Evolutionary conservation across 2,888 invertebrate genomes (phyloP), one percentile per base, ranked within the genome.

Genomic region (Dichetophora obliterata): DNA sequence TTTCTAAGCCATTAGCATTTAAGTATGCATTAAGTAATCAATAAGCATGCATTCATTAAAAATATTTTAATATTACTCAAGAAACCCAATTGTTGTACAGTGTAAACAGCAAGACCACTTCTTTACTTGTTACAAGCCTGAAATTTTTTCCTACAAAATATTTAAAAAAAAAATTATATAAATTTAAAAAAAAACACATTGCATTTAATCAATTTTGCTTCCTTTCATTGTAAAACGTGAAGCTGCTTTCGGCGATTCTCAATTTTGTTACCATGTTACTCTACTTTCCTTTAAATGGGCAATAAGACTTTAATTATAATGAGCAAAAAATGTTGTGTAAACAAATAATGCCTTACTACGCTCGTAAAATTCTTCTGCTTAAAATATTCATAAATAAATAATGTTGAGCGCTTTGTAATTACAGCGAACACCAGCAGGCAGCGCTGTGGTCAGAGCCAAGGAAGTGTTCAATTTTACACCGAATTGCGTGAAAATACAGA

Each of bases 381-480:
- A 22, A 52, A 31, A 9, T 14, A 31, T 37, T 19, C 34, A 22
- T 34, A 57, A 61, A 19, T 50, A 73, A 73, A 34, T n/a, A 73
- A 5, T 43, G 16, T 16, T 61, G 27, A 68, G 31, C 54, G 68
- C 59, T 57, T 59, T 50, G 43, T 75, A 75, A 75, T 59, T 75
- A 74, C n/a, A 68, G 27, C 24, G 68, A 22, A 37, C 71, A 57
- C 31, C 57, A 22, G 22, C 37, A 57, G 71, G 54, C 31, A 34
- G 19, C 70, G 31, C 50, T 59, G 57, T 9, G 3, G 19, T 22
- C 22, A 14, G 14, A 27, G 31, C 54, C 50, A 22, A 31, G 34
- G 22, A 75, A 70, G 75, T 75, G 75, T 75, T 48, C 52, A 52
- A 66, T 66, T 75, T 75, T 37, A 34, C 75, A 66, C 75, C 68